Conservation (phyloP, 2,888 invertebrate species). For the Agrochola lota region DNA sequence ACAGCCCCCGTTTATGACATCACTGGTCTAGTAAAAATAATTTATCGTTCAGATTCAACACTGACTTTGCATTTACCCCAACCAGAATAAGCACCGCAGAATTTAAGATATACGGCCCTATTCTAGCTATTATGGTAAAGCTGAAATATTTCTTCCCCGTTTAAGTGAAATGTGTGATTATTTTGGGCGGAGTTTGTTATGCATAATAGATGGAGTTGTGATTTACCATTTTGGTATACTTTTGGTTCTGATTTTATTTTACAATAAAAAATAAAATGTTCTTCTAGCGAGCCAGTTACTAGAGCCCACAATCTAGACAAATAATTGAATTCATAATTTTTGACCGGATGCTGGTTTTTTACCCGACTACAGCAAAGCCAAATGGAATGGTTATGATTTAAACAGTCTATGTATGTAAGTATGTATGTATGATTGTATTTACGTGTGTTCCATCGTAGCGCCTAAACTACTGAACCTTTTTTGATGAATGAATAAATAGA, state of each 20-base stretch:
- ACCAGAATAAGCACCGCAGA: constrained; percentile 63
- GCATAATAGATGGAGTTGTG: constrained; percentile 20
- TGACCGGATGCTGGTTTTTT: background rate
- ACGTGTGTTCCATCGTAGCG: too few relatives aligned
- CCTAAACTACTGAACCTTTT: too few relatives aligned
- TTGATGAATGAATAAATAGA: too few relatives aligned
- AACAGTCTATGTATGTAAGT: too few relatives aligned
- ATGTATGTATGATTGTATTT: too few relatives aligned
- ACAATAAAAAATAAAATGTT: background rate
- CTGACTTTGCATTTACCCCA: constrained; percentile 67
- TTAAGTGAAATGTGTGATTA: constrained; percentile 42
- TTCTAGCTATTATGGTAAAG: constrained; percentile 58
- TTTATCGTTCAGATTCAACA: constrained; percentile 74
- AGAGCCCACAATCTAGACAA: background rate
- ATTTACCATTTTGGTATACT: constrained; percentile 18
- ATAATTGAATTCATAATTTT: background rate
- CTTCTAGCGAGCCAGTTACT: background rate
- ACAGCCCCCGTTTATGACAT: constrained; percentile 43
- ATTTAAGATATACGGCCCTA: constrained; percentile 64
- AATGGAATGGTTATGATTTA: too few relatives aligned
- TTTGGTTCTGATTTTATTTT: background rate
- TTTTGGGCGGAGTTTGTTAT: constrained; percentile 44
- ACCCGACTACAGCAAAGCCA: too few relatives aligned
- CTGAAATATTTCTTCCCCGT: constrained; percentile 48
- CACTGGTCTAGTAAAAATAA: constrained; percentile 69